phyloP scores from a whole-genome alignment of 2,888 invertebrate genomes.

The Chymomyza caudatula region DNA sequence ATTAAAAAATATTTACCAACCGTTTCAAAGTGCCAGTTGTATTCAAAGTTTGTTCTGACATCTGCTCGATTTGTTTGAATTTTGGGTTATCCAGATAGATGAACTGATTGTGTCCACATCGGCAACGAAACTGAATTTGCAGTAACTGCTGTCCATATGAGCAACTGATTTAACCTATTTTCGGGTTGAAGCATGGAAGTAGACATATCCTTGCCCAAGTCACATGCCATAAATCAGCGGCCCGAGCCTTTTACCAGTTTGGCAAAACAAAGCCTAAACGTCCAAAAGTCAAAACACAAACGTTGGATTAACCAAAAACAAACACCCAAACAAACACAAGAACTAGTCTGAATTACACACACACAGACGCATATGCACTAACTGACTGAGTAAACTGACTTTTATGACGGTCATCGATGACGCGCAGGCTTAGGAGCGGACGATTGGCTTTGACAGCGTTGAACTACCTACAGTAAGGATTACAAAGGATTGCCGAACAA shows the following conservation, averaged over 20 bases:
- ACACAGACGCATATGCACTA: slow-evolving; percentile 27
- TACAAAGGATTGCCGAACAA: slow-evolving; percentile 69
- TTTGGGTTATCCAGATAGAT: slow-evolving; percentile 3
- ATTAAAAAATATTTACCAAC: too few species aligned
- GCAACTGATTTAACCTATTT: slow-evolving; percentile 26
- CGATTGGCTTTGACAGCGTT: slow-evolving; percentile 45
- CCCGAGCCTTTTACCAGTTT: slow-evolving; percentile 28
- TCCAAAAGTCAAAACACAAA: slow-evolving; percentile 39
- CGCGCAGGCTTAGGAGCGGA: slow-evolving; percentile 2
- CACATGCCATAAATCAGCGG: slow-evolving; percentile 57
- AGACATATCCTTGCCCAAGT: slow-evolving; percentile 33
- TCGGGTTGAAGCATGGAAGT: not conserved
- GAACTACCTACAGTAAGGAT: slow-evolving; percentile 63
- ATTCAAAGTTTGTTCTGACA: not conserved
- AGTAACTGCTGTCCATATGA: slow-evolving; percentile 30
- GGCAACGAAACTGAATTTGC: slow-evolving; percentile 45
- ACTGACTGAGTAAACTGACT: slow-evolving; percentile 25
- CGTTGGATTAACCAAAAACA: slow-evolving; percentile 47
- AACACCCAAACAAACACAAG: too few species aligned
- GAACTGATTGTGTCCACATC: slow-evolving; percentile 41
- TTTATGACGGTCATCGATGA: slow-evolving; percentile 62
- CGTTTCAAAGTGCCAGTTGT: too few species aligned
- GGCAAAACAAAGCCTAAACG: slow-evolving; percentile 25
- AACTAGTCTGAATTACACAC: slow-evolving; percentile 30
- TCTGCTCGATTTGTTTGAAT: not conserved